Evolutionary conservation across 2,113 vertebrate genomes (phyloP).

Genomic region (Esox niger): DNA sequence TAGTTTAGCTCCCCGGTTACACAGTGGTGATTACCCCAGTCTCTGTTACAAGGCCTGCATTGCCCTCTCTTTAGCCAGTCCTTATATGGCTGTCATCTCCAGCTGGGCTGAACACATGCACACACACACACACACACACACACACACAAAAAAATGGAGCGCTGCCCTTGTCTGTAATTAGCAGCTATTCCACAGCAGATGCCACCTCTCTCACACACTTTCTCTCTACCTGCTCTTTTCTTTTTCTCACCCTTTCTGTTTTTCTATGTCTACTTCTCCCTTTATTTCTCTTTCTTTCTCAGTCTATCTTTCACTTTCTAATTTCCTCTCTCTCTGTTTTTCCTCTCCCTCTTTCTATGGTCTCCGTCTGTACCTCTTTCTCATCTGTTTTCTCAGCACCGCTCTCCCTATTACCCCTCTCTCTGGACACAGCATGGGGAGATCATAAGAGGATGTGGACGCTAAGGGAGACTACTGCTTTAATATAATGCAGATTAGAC

Average conservation of each 20-base stretch:
- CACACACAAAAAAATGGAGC: neutral
- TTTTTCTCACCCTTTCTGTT: slow-evolving; percentile 22
- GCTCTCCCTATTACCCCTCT: slow-evolving; percentile 17
- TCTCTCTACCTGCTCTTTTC: slow-evolving; percentile 27
- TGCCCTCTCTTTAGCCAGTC: neutral
- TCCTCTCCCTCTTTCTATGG: no score
- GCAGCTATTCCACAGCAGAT: slow-evolving; percentile 41
- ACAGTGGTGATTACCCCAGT: no score
- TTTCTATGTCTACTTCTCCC: no score
- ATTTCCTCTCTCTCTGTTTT: slow-evolving; percentile 26
- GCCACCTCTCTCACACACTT: no score
- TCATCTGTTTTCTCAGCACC: no score
- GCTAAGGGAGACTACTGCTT: slow-evolving; percentile 35
- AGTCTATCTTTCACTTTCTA: no score
- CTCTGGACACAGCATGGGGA: slow-evolving; percentile 7
- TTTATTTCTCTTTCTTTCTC: slow-evolving; percentile 32
- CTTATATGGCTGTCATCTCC: neutral
- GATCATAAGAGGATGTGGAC: slow-evolving; percentile 20
- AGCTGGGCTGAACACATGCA: neutral
- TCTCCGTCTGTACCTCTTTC: slow-evolving; percentile 43
- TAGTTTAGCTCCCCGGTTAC: no score
- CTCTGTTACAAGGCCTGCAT: neutral
- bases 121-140: slow-evolving; percentile 5
- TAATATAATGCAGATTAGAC: slow-evolving; percentile 27
- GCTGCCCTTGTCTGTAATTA: slow-evolving; percentile 44